A percentile compares a stretch with the other conserved stretches of the same genome.
Evolutionary conservation across 2,888 invertebrate genomes (phyloP).

Genomic region (Allacma fusca): DNA sequence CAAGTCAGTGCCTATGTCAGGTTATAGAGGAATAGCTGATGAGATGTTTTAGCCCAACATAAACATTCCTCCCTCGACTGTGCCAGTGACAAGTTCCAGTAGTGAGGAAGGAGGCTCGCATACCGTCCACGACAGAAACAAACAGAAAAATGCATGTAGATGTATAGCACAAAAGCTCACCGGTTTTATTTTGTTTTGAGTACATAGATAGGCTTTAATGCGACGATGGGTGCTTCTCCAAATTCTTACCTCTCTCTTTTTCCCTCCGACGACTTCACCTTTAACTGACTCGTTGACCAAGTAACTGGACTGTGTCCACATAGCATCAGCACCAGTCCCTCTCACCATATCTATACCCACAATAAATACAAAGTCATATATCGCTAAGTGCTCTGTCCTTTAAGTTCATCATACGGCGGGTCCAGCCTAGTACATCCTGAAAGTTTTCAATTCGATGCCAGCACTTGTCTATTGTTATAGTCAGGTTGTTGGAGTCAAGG

Average conservation of each 20-base stretch:
- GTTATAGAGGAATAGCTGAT: neutral
- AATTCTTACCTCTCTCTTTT: conserved; percentile 18
- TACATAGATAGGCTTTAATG: neutral
- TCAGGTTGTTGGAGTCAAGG: neutral
- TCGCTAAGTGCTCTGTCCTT: conserved; percentile 10
- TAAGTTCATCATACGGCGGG: neutral
- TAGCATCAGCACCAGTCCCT: conserved; percentile 16
- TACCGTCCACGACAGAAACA: neutral
- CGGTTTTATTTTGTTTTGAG: conserved; percentile 9
- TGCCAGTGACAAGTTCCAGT: conserved; percentile 14
- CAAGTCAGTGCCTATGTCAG: neutral
- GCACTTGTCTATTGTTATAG: neutral
- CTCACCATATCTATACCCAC: conserved; percentile 2
- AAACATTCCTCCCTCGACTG: conserved; percentile 29
- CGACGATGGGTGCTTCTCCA: neutral
- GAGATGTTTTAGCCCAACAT: conserved; percentile 9
- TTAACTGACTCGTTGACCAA: conserved; percentile 25
- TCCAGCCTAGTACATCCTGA: neutral
- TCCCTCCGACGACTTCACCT: neutral
- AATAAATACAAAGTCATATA: conserved; percentile 20
- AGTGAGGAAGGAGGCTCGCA: neutral
- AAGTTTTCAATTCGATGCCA: neutral
- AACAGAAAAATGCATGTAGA: neutral
- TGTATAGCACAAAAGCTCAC: neutral
- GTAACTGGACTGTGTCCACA: conserved; percentile 43